Percentiles rank a stretch among this genome's conserved stretches.
These are phyloP conservation scores for Tenthredo livida DNA, from an alignment of 2,888 invertebrate genomes.

Conservation along the genomic window DNA sequence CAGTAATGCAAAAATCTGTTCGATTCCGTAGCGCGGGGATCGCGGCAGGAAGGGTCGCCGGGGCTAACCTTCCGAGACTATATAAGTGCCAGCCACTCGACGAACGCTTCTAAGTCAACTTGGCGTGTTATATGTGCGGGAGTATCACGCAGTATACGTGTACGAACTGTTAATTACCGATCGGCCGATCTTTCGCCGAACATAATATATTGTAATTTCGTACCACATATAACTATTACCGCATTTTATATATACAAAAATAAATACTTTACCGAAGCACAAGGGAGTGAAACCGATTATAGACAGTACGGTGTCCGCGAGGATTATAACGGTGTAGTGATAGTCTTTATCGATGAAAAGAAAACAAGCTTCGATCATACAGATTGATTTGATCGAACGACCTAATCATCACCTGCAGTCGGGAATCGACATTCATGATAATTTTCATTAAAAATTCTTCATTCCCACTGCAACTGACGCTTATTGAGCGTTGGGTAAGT, in stretches of 20 bases:
- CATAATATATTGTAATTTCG: neutral
- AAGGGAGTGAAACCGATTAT: neutral
- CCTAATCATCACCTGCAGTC: neutral
- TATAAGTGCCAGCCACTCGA: constrained; percentile 43
- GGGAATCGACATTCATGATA: neutral
- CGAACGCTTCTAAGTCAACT: constrained; percentile 42
- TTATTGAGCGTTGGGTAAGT: constrained; percentile 11
- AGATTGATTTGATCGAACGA: neutral
- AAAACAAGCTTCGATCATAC: neutral
- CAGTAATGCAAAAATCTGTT: constrained; percentile 52
- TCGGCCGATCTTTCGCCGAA: constrained; percentile 29
- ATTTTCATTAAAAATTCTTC: neutral
- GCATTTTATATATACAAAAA: neutral
- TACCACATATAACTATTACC: neutral
- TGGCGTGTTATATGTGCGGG: constrained; percentile 45
- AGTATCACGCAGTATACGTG: constrained; percentile 24
- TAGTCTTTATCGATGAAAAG: neutral
- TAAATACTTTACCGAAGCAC: neutral
- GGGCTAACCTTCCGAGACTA: constrained; percentile 54
- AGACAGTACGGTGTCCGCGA: neutral
- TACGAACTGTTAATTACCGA: constrained; percentile 28
- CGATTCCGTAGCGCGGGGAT: constrained; percentile 27
- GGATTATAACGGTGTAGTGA: constrained; percentile 41
- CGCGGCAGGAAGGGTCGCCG: constrained; percentile 61
- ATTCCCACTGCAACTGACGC: neutral